These are phyloP conservation scores for Geotrypetes seraphini DNA, from an alignment of 2,797 vertebrate genomes.

Conservation along the genomic window DNA sequence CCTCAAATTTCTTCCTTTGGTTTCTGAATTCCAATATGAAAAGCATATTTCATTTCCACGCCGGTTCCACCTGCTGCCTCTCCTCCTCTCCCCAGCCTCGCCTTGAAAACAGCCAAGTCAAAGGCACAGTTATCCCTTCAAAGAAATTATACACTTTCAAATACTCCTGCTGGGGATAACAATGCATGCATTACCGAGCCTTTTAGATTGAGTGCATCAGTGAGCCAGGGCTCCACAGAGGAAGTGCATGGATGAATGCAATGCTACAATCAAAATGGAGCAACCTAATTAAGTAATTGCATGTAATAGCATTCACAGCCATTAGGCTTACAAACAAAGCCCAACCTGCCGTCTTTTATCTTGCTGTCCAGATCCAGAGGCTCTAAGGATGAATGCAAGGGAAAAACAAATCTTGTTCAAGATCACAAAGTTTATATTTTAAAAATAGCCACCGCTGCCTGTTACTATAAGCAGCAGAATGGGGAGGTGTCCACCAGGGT, in stretches of 20 bases:
- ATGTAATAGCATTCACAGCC: neutral
- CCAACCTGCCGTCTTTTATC: too few species aligned
- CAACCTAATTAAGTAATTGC: neutral
- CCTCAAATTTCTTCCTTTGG: neutral
- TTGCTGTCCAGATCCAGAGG: too few species aligned
- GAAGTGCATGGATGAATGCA: neutral
- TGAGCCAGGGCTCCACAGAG: neutral
- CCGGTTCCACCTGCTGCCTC: neutral
- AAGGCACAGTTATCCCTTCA: fast-evolving
- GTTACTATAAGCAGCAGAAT: too few species aligned
- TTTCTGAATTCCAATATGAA: fast-evolving
- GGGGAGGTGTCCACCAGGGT: too few species aligned
- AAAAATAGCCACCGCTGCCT: too few species aligned
- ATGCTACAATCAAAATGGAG: neutral
- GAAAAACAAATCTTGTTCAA: too few species aligned
- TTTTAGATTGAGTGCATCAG: neutral
- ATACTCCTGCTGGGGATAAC: neutral
- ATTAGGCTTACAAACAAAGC: neutral
- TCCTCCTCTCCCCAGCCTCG: too few species aligned
- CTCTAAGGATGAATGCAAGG: too few species aligned
- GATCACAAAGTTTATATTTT: too few species aligned
- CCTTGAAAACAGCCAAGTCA: neutral
- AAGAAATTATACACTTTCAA: neutral
- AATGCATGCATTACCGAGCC: neutral
- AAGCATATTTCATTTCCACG: neutral